A percentile compares a stretch with the other conserved stretches of the same genome.
Evolutionary conservation across 2,113 vertebrate genomes (phyloP).

Genomic region (Ceyx margarethae): DNA sequence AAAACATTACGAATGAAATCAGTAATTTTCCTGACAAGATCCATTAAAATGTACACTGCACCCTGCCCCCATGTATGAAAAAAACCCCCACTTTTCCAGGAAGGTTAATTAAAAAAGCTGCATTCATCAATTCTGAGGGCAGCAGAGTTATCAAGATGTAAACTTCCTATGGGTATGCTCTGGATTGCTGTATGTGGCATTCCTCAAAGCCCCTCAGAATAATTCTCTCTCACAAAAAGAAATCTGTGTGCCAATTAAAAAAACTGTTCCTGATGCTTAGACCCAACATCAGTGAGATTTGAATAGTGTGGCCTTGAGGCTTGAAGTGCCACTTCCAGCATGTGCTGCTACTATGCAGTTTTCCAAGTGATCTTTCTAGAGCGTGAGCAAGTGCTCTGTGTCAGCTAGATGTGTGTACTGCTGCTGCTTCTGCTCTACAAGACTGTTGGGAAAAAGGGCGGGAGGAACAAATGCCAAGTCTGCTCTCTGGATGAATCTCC

Average conservation of each 20-base stretch:
- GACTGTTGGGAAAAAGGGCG: not conserved
- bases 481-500: not conserved
- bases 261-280: not conserved
- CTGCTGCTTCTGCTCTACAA: not conserved
- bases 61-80: not conserved
- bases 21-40: conserved; percentile 54
- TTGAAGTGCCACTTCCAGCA: not conserved
- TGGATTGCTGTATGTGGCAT: not conserved
- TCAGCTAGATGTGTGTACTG: not conserved
- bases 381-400: not conserved
- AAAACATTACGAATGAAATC: conserved; percentile 64
- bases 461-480: not conserved
- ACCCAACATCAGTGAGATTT: fast-evolving
- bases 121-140: conserved; percentile 17
- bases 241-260: not conserved
- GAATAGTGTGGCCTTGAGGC: fast-evolving
- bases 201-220: not conserved
- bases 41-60: conserved; percentile 54
- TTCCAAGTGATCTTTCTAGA: not conserved
- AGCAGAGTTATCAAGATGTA: not conserved
- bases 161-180: not conserved
- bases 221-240: not conserved
- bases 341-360: not conserved
- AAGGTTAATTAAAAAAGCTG: conserved; percentile 51
- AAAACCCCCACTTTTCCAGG: conserved; percentile 12